Evolutionary conservation across 2,113 vertebrate species (phyloP), one percentile per base, ranked within the genome.

Genomic region (Silurus glanis): DNA sequence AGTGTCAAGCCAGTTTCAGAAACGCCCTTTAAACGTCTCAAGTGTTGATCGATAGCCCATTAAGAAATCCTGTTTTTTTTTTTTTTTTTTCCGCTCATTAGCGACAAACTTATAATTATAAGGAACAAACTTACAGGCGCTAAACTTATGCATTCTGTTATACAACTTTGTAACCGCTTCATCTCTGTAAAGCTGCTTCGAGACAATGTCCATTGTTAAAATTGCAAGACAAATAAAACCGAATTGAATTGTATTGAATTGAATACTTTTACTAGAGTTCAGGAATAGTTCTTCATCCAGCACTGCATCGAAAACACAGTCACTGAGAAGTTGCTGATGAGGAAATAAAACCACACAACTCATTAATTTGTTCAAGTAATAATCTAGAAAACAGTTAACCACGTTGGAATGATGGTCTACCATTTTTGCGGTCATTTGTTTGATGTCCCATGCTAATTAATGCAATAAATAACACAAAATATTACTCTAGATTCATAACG

Each of bases 11-110:
- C 21, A 61, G 58, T 74, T 75, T 84, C 37, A 75, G 51, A 55
- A 14, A 16, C 58, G 23, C 28, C 53, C n/a, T 79, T 79, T 45
- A 80, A 61, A 79, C 25, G 4, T 12, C 28, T 66, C 6, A 55
- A 51, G 62, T 76, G 25, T 74, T 86, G 66, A 84, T 86, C 88
- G 25, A 49, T 55, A 56, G 74, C 61, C 61, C 74, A 25, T 79
- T n/a, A 79, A 37, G 6, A 64, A 69, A 72, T 80, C 88, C 62
- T 45, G 59, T 84, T 78, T 67, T 86, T 37, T 1, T 37, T 37
- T 37, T 37, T 37, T 37, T 1, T 37, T 37, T 37, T 37, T 37
- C 3, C 1, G 2, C 37, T 37, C 37, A 37, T 37, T 37, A 37
- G 37, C 2, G 37, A 37, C 37, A 37, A 37, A 37, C 37, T 37